Percentiles rank a stretch among this genome's conserved stretches.
Evolutionary conservation across 2,113 vertebrate genomes (phyloP).

Genomic region (Benthochromis sp.): DNA sequence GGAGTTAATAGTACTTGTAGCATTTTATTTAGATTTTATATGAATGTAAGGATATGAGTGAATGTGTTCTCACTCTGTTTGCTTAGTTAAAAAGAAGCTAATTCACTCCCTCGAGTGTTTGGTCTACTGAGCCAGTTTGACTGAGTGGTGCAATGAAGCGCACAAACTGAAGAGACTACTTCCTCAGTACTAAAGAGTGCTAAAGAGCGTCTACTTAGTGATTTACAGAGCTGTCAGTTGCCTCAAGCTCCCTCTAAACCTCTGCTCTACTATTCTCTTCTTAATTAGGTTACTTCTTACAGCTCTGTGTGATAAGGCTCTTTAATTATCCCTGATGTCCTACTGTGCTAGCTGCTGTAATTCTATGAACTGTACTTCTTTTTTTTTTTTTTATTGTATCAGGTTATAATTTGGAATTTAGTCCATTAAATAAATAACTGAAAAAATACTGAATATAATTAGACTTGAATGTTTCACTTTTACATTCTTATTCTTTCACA

Average conservation of each 20-base stretch:
- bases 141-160: neutral
- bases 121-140: slow-evolving; percentile 3
- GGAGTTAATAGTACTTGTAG: neutral
- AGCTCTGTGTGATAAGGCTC: slow-evolving; percentile 38
- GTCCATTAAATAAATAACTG: slow-evolving; percentile 6
- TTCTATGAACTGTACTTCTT: slow-evolving; percentile 31
- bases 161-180: slow-evolving; percentile 8
- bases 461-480: neutral
- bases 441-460: neutral
- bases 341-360: slow-evolving; percentile 50
- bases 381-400: slow-evolving; percentile 2
- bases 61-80: neutral
- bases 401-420: slow-evolving; percentile 30
- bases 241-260: slow-evolving; percentile 51
- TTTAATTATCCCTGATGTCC: slow-evolving; percentile 64
- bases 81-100: slow-evolving; percentile 2
- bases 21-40: neutral
- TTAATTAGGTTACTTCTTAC: slow-evolving; percentile 67
- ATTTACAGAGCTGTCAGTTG: slow-evolving; percentile 50
- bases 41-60: neutral
- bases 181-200: slow-evolving; percentile 40
- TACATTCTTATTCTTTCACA: neutral
- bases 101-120: slow-evolving; percentile 5
- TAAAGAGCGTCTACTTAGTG: slow-evolving; percentile 57
- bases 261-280: slow-evolving; percentile 7